These are phyloP conservation scores for Hypselothyrea guttata DNA, from an alignment of 2,888 invertebrate genomes.

Conservation along the genomic window DNA sequence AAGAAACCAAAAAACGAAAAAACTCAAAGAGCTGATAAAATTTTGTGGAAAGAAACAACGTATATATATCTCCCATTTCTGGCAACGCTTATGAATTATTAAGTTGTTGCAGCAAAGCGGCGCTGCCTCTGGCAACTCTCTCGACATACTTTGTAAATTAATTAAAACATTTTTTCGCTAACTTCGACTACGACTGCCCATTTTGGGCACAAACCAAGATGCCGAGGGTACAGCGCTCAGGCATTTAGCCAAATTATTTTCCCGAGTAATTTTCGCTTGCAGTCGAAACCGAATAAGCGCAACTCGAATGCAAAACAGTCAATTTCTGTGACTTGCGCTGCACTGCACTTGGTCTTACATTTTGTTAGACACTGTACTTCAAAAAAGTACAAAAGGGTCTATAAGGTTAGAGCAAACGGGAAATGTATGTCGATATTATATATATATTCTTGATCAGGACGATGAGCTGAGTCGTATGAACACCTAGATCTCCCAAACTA, in stretches of 20 bases:
- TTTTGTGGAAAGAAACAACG: constrained; percentile 4
- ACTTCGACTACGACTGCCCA: constrained; percentile 49
- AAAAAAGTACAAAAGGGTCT: too few species aligned
- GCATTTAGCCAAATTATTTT: constrained; percentile 61
- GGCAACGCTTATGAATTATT: constrained; percentile 67
- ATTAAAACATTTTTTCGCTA: constrained; percentile 75
- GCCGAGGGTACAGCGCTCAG: constrained; percentile 1
- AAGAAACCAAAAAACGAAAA: background rate
- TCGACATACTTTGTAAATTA: constrained; percentile 56
- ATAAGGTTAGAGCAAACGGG: too few species aligned
- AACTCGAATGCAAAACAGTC: constrained; percentile 69
- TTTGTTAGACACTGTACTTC: too few species aligned
- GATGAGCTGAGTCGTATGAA: too few species aligned
- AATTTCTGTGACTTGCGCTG: constrained; percentile 52
- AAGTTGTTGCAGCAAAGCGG: constrained; percentile 49
- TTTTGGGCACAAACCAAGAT: constrained; percentile 35
- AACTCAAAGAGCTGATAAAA: constrained; percentile 4
- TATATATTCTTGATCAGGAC: too few species aligned
- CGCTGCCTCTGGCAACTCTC: constrained; percentile 28
- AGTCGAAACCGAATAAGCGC: constrained; percentile 49
- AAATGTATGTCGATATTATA: too few species aligned
- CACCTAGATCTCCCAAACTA: too few species aligned
- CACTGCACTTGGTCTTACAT: constrained; percentile 23
- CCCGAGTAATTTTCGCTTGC: constrained; percentile 59
- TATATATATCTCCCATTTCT: too few species aligned